Evolutionary conservation across 2,797 vertebrate species (phyloP).

Genomic region (Cossypha dichroa): DNA sequence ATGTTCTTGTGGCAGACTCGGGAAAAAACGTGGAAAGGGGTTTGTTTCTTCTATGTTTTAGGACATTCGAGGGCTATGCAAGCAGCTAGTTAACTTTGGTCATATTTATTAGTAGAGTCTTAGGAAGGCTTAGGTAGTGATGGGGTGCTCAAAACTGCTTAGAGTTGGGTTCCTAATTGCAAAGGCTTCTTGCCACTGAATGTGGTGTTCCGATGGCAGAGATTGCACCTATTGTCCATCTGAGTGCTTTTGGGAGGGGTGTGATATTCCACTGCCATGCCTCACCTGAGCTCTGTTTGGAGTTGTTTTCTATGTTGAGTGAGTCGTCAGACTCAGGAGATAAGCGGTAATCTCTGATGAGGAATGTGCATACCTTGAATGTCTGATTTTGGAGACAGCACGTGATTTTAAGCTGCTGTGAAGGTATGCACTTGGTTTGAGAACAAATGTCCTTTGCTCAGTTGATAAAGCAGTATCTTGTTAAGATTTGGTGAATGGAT

Average conservation of each 20-base stretch:
- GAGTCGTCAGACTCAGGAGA: neutral
- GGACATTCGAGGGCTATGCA: neutral
- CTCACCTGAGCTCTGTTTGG: neutral
- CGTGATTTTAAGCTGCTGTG: neutral
- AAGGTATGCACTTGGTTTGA: neutral
- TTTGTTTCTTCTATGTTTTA: neutral
- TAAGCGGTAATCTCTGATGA: neutral
- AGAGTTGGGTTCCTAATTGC: neutral
- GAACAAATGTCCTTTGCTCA: neutral
- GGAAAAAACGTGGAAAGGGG: neutral
- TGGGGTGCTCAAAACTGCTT: neutral
- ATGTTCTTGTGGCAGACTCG: rapidly evolving
- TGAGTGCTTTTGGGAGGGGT: neutral
- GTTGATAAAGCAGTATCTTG: neutral
- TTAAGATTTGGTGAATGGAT: neutral
- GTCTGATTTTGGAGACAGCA: neutral
- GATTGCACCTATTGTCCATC: neutral
- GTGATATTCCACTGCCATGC: neutral
- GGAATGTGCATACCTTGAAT: neutral
- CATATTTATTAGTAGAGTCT: neutral
- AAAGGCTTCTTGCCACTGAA: neutral
- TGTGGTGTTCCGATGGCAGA: neutral
- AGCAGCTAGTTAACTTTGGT: neutral
- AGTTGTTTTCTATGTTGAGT: neutral
- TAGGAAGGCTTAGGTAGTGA: neutral